These are phyloP conservation scores for Reticulitermes lucifugus DNA, from an alignment of 2,888 invertebrate genomes.

Conservation along the genomic window DNA sequence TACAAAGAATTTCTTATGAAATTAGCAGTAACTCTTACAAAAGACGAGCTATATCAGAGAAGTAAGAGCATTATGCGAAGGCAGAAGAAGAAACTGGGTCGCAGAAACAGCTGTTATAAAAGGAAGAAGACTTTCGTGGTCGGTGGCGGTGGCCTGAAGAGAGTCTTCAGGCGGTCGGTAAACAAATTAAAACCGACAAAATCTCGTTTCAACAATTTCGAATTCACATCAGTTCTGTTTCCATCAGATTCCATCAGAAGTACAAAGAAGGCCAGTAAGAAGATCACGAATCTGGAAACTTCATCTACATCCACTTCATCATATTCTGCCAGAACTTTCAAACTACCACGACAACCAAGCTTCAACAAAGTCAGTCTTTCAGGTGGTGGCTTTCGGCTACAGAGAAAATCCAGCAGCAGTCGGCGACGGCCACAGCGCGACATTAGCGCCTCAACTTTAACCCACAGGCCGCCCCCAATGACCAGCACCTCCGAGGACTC, in stretches of 20 bases:
- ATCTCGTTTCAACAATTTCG: slow-evolving; percentile 55
- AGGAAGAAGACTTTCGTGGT: slow-evolving; percentile 69
- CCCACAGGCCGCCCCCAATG: slow-evolving; percentile 58
- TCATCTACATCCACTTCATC: slow-evolving; percentile 43
- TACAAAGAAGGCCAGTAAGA: slow-evolving; percentile 32
- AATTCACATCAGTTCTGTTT: slow-evolving; percentile 64
- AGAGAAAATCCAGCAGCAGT: slow-evolving; percentile 8
- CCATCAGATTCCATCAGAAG: slow-evolving; percentile 57
- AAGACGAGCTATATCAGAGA: slow-evolving; percentile 90
- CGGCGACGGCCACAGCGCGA: slow-evolving; percentile 15
- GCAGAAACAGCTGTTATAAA: slow-evolving; percentile 66
- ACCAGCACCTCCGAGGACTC: slow-evolving; percentile 65
- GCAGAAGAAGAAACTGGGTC: slow-evolving; percentile 78
- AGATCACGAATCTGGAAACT: background rate
- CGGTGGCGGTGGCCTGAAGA: slow-evolving; percentile 66
- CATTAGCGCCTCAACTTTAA: background rate
- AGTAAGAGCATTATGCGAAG: slow-evolving; percentile 91
- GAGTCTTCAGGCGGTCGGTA: slow-evolving; percentile 72
- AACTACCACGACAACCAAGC: background rate
- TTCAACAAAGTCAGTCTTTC: background rate
- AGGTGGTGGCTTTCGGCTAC: background rate
- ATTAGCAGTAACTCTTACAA: slow-evolving; percentile 88
- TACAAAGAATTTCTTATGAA: slow-evolving; percentile 91
- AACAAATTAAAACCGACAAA: slow-evolving; percentile 53
- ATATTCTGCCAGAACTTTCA: slow-evolving; percentile 20